phyloP scores from a whole-genome alignment of 2,797 vertebrate species.

The Gallinago nigripennis region DNA sequence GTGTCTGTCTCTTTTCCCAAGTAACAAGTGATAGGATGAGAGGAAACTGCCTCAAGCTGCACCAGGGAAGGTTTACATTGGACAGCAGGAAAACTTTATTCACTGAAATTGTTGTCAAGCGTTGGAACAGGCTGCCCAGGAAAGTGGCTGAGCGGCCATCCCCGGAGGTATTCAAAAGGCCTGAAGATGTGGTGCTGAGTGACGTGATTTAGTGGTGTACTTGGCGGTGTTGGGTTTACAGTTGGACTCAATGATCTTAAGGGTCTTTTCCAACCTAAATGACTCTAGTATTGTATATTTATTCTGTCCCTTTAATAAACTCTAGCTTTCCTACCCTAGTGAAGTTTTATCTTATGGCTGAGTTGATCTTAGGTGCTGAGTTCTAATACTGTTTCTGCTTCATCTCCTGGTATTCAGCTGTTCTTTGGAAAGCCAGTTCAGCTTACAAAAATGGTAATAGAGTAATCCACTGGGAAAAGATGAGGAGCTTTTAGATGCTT shows the following conservation, averaged over 20 bases:
- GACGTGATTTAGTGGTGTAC: neutral
- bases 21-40: neutral
- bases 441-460: neutral
- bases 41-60: neutral
- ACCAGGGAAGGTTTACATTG: neutral
- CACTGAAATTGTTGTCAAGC: neutral
- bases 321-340: neutral
- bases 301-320: neutral
- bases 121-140: neutral
- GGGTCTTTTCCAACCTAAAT: neutral
- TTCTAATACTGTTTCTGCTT: neutral
- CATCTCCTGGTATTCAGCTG: neutral
- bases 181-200: rapidly evolving
- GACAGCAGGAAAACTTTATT: neutral
- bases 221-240: rapidly evolving
- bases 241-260: neutral
- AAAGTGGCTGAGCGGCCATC: neutral
- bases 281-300: neutral
- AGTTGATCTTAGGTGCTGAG: neutral
- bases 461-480: neutral
- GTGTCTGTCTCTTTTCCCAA: rapidly evolving
- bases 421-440: neutral
- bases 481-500: neutral
- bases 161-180: neutral
- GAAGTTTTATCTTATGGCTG: neutral